Evolutionary conservation across 2,888 invertebrate genomes (phyloP), one percentile per base, ranked within the genome.

Genomic region (Bombylius discolor): DNA sequence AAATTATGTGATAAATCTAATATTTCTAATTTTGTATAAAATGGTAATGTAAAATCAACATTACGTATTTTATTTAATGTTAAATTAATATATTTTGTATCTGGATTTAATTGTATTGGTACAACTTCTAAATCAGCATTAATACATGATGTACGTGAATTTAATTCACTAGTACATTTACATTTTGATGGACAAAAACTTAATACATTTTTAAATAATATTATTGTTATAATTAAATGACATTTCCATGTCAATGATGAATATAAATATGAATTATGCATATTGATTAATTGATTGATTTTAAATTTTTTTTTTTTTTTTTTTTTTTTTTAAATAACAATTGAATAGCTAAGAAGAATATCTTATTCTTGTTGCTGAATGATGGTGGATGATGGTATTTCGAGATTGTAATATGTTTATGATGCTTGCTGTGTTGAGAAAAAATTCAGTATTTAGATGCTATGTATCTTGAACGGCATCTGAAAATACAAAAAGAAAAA

Each of bases 81-180:
- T 57, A 94, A 81, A 69, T 88, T 87, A 68, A 94, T 85, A 73
- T 85, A 83, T 53, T 82, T 83, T 52, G 89, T 82, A 70, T 89
- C 89, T 47, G 94, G 94, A 73, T 92, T 92, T 63, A 92, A 79
- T 69, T 90, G 90, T 64, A 91, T 90, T 59, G 92, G 92, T 55
- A 92, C 87, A 64, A 89, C 85, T 70, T 89, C 89, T 62, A 92
- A 80, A 59, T 81, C 82, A 55, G 89, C 88, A 66, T 82, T 82
- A 62, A 84, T 83, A 72, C 92, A 92, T 62, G 83, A 81, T 36
- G 87, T 86, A 58, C 81, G 81, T 61, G 88, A 81, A 62, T 81
- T 76, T 53, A 85, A 82, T 71, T 91, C 89, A 69, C 84, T 83
- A 77, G 86, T 83, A 78, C 92, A 92, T 61, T 80, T 79, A 73